Base-by-base conservation (phyloP, 2,797 vertebrate species). In the Onychomys torridus region DNA sequence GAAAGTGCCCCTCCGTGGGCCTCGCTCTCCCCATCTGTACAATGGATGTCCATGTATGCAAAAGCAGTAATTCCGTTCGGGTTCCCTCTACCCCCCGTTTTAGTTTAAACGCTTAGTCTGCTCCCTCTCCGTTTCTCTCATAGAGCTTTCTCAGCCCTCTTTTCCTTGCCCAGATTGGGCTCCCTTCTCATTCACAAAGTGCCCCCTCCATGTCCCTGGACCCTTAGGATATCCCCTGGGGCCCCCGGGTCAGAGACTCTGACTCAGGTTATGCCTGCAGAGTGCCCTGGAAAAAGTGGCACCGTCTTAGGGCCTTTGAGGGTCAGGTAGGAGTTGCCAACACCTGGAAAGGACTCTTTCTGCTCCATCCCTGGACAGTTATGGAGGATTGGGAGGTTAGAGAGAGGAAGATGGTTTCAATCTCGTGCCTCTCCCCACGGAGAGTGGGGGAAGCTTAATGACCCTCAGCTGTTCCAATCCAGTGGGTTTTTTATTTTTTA, bases 391-490 rank as follows among this genome's bases (percentile, higher is more conserved):
- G 75, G 73, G 81, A 95, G 82, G 95, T 91, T 57, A 91, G 78
- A 95, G 95, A 97, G 73, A 34, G 57, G 49, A 93, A 89, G 69
- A 94, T 63, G 89, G 75, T 89, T 94, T 97, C 93, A 90, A 94
- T 89, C 96, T 94, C 4, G 14, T 85, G 55, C 25, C 84, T 65
- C 86, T 81, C 81, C 46, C 76, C 69, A 94, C 46, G 52, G 73
- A 75, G 92, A 89, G 85, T 91, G 14, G 85, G 91, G 93, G 59
- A 84, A 89, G 75, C 93, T 52, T 63, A 89, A 90, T 89, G 96
- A 96, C 95, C 95, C 97, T 97, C 97, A 95, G 57, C 93, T 97
- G 91, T 97, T 96, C 94, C 90, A 84, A 91, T 95, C 78, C 71
- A 93, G 89, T 96, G 94, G 93, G 84, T 57, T 90, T 82, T 90